Percentiles rank a stretch among this genome's conserved stretches.
Conservation (phyloP, 2,888 invertebrate species). For the Monoplex corrugatus region DNA sequence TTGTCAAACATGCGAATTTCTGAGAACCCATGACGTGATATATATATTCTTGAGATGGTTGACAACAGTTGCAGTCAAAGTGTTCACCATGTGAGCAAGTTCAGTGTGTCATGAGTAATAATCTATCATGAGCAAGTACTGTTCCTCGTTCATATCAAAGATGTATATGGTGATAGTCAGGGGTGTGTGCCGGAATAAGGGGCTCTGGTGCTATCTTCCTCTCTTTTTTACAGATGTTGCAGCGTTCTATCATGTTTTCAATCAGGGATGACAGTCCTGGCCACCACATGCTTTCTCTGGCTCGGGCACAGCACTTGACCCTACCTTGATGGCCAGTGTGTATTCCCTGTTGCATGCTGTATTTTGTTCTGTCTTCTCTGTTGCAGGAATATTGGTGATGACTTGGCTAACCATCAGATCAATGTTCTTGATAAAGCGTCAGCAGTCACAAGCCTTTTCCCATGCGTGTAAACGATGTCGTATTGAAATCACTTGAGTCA, state of each 20-base stretch:
- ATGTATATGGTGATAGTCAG: neutral
- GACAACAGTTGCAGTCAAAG: neutral
- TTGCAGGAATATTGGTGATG: slow-evolving; percentile 30
- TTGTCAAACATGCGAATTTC: slow-evolving; percentile 32
- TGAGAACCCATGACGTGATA: neutral
- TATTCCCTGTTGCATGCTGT: slow-evolving; percentile 19
- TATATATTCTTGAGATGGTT: neutral
- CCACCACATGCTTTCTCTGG: slow-evolving; percentile 10
- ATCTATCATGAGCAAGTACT: slow-evolving; percentile 16
- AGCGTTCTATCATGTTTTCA: slow-evolving; percentile 28
- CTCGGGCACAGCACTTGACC: too few relatives aligned
- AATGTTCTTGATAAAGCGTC: slow-evolving; percentile 2
- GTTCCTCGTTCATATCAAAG: neutral
- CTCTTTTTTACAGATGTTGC: slow-evolving; percentile 22
- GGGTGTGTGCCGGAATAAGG: neutral
- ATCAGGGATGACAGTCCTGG: slow-evolving; percentile 23
- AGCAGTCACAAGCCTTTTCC: slow-evolving; percentile 16
- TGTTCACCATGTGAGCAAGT: neutral
- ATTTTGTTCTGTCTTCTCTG: slow-evolving; percentile 25
- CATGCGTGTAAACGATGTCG: slow-evolving; percentile 3
- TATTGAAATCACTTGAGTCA: neutral
- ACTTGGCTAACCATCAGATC: neutral
- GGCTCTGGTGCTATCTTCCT: slow-evolving; percentile 17
- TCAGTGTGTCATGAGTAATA: slow-evolving; percentile 42
- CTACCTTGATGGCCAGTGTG: slow-evolving; percentile 40